These are phyloP conservation scores for Muscicapa comitata DNA, from an alignment of 2,797 vertebrate genomes.

Conservation along the genomic window DNA sequence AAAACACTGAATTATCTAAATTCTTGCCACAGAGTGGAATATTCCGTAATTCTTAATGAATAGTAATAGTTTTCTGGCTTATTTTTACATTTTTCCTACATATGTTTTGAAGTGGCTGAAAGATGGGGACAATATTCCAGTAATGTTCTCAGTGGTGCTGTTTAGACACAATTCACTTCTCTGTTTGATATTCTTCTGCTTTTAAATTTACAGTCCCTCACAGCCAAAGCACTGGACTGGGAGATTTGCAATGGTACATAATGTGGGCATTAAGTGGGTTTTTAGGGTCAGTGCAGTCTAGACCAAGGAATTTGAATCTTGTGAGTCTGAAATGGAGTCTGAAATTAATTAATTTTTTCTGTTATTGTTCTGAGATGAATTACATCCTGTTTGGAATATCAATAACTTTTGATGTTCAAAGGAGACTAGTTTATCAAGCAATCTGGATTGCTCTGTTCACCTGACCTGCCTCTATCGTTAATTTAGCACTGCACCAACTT, in stretches of 20 bases:
- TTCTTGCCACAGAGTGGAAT: background rate
- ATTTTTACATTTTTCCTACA: background rate
- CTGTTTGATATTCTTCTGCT: constrained; percentile 11
- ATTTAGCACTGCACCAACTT: background rate
- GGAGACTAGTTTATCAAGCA: background rate
- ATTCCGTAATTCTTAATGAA: background rate
- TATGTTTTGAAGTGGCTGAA: background rate
- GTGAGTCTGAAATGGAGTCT: background rate
- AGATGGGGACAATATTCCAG: background rate
- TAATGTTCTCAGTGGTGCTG: constrained; percentile 28
- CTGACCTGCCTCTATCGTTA: background rate
- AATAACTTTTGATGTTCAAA: background rate
- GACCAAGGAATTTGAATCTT: background rate
- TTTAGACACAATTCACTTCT: background rate
- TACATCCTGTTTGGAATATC: background rate
- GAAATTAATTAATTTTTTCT: background rate
- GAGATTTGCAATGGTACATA: background rate
- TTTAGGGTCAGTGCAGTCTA: background rate
- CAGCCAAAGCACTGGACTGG: constrained; percentile 6
- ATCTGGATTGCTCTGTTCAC: background rate
- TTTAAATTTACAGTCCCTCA: constrained; percentile 15
- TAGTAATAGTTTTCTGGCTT: background rate
- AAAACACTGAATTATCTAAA: background rate
- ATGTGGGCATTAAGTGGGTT: background rate
- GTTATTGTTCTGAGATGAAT: background rate